Evolutionary conservation across 1,140 invertebrate species (phyloP).

Genomic region (Papilio polyxenes): DNA sequence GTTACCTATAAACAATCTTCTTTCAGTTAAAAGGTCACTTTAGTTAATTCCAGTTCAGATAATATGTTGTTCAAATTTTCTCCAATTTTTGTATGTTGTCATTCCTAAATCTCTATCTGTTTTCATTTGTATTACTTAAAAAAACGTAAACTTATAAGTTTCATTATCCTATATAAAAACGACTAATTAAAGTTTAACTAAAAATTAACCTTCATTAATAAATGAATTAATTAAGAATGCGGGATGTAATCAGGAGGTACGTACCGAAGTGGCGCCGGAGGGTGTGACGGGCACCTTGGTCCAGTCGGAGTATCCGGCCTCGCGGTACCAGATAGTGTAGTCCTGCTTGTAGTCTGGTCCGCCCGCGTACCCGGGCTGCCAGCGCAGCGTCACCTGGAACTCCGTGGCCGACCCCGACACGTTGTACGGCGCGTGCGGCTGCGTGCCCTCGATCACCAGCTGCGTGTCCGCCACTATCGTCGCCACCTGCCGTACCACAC

Average conservation of each 20-base stretch:
- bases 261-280: constrained; percentile 89
- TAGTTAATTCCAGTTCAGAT: no score
- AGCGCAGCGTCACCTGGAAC: constrained; percentile 93
- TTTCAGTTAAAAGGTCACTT: constrained; percentile 5
- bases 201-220: not conserved
- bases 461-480: constrained; percentile 94
- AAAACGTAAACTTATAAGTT: no score
- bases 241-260: constrained; percentile 43
- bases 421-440: constrained; percentile 98
- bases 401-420: constrained; percentile 92
- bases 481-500: constrained; percentile 83
- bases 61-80: no score
- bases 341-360: constrained; percentile 96
- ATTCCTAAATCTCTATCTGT: no score
- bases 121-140: no score
- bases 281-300: constrained; percentile 95
- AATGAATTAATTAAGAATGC: no score
- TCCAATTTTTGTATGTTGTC: no score
- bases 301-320: constrained; percentile 92
- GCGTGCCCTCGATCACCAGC: constrained; percentile 96
- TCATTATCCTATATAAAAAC: no score
- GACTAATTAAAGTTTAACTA: no score
- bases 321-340: constrained; percentile 95
- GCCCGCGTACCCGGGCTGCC: constrained; percentile 97
- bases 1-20: constrained; percentile 83